These are phyloP conservation scores for Macrocentrus cingulum DNA, from an alignment of 1,140 invertebrate genomes.

Conservation along the genomic window DNA sequence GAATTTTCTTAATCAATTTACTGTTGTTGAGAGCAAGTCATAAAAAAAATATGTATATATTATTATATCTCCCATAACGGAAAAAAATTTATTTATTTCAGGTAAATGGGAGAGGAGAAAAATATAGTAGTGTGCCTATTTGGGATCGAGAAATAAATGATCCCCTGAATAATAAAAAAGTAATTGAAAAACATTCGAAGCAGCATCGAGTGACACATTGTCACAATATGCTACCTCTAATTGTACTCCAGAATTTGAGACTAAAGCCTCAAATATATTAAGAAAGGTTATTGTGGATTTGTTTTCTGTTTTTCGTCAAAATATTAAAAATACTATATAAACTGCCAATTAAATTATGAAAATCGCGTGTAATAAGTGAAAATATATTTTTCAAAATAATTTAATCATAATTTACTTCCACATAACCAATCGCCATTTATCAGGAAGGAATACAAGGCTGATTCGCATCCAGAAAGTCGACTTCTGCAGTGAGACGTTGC, in stretches of 20 bases:
- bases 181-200: conserved; percentile 53
- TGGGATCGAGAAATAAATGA: conserved; percentile 55
- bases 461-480: conserved; percentile 56
- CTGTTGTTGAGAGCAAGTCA: neutral
- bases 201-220: conserved; percentile 48
- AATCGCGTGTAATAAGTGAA: too few species aligned
- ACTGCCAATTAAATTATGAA: too few species aligned
- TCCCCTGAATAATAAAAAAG: conserved; percentile 46
- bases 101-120: conserved; percentile 31
- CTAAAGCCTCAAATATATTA: neutral
- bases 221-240: conserved; percentile 54
- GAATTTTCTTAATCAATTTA: neutral
- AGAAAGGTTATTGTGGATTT: conserved; percentile 18
- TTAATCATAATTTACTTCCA: conserved; percentile 1
- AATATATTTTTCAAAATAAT: too few species aligned
- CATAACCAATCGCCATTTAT: conserved; percentile 35
- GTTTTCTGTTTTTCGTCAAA: neutral
- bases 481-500: conserved; percentile 39
- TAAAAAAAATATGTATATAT: too few species aligned
- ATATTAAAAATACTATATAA: too few species aligned
- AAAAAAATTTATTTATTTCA: conserved; percentile 47
- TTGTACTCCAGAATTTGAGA: conserved; percentile 1
- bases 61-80: conserved; percentile 34
- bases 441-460: conserved; percentile 58
- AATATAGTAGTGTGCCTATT: conserved; percentile 35